Evolutionary conservation across 2,113 vertebrate genomes (phyloP).

Genomic region (Entelurus aequoreus): DNA sequence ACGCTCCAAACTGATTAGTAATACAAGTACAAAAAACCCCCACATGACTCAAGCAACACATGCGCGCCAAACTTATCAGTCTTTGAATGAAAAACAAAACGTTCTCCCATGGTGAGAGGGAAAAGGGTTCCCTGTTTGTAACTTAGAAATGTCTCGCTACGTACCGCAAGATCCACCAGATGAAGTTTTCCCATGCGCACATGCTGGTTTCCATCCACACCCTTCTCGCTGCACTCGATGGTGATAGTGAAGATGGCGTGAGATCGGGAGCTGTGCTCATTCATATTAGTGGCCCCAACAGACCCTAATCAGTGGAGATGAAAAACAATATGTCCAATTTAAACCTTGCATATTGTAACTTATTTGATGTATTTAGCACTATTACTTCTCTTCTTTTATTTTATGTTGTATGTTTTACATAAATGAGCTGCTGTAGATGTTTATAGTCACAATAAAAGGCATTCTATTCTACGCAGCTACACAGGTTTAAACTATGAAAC

Average conservation of each 20-base stretch:
- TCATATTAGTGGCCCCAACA: constrained; percentile 98
- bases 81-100: too few species aligned
- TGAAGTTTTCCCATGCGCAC: constrained; percentile 98
- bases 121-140: not conserved
- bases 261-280: constrained; percentile 96
- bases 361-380: too few species aligned
- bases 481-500: not conserved
- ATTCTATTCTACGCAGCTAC: too few species aligned
- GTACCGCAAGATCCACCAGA: constrained; percentile 92
- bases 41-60: too few species aligned
- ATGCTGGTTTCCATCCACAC: constrained; percentile 90
- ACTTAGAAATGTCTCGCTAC: constrained; percentile 33
- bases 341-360: not conserved
- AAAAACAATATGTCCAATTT: not conserved
- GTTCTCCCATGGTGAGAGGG: not conserved
- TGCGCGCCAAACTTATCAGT: too few species aligned
- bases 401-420: too few species aligned
- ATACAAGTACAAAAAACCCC: too few species aligned
- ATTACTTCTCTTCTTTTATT: too few species aligned
- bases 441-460: too few species aligned
- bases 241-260: constrained; percentile 98
- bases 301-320: constrained; percentile 72
- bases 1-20: too few species aligned
- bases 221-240: constrained; percentile 97
- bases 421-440: too few species aligned